Evolutionary conservation across 2,888 invertebrate genomes (phyloP).

Genomic region (Biston stratarius): DNA sequence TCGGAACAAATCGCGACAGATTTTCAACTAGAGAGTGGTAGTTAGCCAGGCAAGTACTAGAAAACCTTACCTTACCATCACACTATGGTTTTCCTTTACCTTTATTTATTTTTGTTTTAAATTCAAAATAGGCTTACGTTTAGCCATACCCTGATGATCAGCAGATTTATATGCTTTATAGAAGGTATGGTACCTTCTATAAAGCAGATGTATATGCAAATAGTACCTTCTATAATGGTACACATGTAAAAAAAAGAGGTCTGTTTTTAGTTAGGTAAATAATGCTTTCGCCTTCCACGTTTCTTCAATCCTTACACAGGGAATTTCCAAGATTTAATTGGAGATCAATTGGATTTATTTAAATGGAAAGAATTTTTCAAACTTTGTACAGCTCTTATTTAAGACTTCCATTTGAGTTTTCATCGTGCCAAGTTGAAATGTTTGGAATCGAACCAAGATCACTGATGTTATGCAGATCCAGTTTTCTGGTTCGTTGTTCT

Average conservation of each 20-base stretch:
- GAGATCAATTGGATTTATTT: too few species aligned
- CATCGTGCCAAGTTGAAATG: constrained; percentile 38
- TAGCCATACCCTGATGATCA: too few species aligned
- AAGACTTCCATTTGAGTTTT: constrained; percentile 34
- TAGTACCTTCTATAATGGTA: background rate
- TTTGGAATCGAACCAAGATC: constrained; percentile 42
- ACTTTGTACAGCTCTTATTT: constrained; percentile 29
- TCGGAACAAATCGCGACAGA: too few species aligned
- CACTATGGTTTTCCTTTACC: too few species aligned
- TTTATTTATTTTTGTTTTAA: too few species aligned
- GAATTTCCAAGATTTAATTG: constrained; percentile 22
- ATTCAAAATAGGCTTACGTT: too few species aligned
- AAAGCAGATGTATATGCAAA: background rate
- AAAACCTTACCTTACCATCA: too few species aligned
- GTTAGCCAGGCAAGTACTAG: too few species aligned
- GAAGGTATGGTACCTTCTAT: too few species aligned
- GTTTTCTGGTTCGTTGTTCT: constrained; percentile 27
- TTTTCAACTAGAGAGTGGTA: too few species aligned
- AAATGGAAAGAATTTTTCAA: constrained; percentile 33
- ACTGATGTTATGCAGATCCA: constrained; percentile 34
- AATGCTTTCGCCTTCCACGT: constrained; percentile 13
- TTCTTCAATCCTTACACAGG: constrained; percentile 14
- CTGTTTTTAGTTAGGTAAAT: constrained; percentile 1
- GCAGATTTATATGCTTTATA: too few species aligned
- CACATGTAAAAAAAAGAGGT: background rate